phyloP scores from a whole-genome alignment of 2,888 invertebrate genomes.

The Melanargia galathea region DNA sequence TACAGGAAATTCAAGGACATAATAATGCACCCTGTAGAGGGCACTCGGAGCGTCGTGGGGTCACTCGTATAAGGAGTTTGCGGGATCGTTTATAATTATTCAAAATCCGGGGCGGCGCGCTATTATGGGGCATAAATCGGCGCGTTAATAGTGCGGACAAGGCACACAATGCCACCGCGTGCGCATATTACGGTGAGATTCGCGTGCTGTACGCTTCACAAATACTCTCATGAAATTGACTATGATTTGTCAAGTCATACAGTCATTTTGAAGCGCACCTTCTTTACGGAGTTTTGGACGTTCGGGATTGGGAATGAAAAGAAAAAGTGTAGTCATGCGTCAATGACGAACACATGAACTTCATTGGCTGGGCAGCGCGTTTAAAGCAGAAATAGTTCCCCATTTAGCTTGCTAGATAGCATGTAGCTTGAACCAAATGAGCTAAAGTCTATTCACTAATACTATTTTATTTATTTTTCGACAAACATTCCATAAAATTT shows the following conservation, averaged over 20 bases:
- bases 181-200: constrained; percentile 53
- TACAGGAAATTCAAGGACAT: constrained; percentile 3
- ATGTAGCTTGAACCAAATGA: too few species aligned
- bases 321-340: too few species aligned
- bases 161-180: constrained; percentile 61
- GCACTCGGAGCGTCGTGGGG: constrained; percentile 23
- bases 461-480: background rate
- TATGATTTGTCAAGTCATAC: background rate
- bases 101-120: constrained; percentile 60
- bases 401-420: too few species aligned
- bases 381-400: too few species aligned
- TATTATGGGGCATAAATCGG: constrained; percentile 72
- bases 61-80: constrained; percentile 50
- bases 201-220: constrained; percentile 47
- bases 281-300: too few species aligned
- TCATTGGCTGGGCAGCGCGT: too few species aligned
- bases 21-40: constrained; percentile 7
- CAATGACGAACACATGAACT: too few species aligned
- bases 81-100: constrained; percentile 69
- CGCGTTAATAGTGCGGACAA: constrained; percentile 71
- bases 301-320: too few species aligned
- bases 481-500: background rate
- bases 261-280: too few species aligned
- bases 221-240: constrained; percentile 22
- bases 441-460: too few species aligned